Conservation (phyloP, 2,113 vertebrate species). For the Cinclus cinclus region DNA sequence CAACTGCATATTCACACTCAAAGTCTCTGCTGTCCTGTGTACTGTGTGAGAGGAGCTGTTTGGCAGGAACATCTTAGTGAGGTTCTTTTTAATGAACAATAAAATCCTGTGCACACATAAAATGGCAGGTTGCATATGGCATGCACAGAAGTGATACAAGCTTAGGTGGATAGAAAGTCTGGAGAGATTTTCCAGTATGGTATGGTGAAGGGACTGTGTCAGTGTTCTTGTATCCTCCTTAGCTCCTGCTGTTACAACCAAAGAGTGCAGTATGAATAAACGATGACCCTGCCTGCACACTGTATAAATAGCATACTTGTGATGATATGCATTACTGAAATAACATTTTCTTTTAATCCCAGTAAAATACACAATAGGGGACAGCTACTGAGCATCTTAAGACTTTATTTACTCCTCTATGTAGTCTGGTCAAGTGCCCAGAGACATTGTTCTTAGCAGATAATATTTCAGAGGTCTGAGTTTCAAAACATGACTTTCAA, state of each 20-base stretch:
- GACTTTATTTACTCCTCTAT: not conserved
- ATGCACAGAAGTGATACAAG: not conserved
- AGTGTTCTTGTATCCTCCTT: not conserved
- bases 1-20: not conserved
- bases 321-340: not conserved
- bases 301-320: not conserved
- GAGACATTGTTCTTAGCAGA: not conserved
- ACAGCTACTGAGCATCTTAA: not conserved
- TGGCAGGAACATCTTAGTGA: not conserved
- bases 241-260: not conserved
- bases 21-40: not conserved
- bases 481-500: not conserved
- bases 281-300: not conserved
- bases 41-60: not conserved
- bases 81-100: fast-evolving
- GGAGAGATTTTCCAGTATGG: not conserved
- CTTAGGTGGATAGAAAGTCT: not conserved
- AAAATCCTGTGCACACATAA: not conserved
- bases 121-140: not conserved
- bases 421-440: not conserved
- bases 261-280: not conserved
- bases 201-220: not conserved
- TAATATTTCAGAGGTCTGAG: not conserved
- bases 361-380: not conserved
- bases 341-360: not conserved